These are phyloP conservation scores for Laspeyria flexula DNA, from an alignment of 2,888 invertebrate species.

Conservation along the genomic window DNA sequence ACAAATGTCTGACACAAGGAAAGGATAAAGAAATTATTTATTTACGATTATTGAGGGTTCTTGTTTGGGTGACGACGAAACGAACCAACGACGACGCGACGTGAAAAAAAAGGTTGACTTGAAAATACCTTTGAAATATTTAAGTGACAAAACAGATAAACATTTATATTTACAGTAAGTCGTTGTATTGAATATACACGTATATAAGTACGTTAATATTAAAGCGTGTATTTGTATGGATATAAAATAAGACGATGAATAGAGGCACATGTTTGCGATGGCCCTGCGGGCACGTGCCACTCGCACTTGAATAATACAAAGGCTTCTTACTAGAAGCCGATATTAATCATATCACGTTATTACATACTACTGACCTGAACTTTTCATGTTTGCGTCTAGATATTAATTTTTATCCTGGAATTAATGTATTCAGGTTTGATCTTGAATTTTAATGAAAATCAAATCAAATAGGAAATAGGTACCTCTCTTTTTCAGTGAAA, in stretches of 20 bases:
- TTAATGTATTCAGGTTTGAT: too few species aligned
- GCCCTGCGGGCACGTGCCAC: slow-evolving; percentile 28
- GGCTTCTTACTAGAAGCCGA: slow-evolving; percentile 18
- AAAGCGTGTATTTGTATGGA: slow-evolving; percentile 1
- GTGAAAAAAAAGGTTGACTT: neutral
- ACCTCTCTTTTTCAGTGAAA: too few species aligned
- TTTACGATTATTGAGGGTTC: neutral
- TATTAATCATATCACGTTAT: neutral
- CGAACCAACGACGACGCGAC: neutral
- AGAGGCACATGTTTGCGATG: slow-evolving; percentile 23
- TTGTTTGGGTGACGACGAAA: neutral
- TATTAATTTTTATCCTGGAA: too few species aligned
- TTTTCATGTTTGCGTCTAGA: neutral
- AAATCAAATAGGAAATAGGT: too few species aligned
- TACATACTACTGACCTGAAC: neutral
- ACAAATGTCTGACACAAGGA: neutral
- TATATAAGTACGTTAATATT: too few species aligned
- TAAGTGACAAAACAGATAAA: neutral
- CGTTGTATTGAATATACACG: too few species aligned
- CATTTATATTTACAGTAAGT: too few species aligned
- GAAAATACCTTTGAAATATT: neutral
- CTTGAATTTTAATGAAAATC: too few species aligned
- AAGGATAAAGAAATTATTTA: neutral
- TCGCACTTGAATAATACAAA: slow-evolving; percentile 36
- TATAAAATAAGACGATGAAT: slow-evolving; percentile 3